phyloP scores from a whole-genome alignment of 1,140 invertebrate species.

The Ctenoplectra terminalis region DNA sequence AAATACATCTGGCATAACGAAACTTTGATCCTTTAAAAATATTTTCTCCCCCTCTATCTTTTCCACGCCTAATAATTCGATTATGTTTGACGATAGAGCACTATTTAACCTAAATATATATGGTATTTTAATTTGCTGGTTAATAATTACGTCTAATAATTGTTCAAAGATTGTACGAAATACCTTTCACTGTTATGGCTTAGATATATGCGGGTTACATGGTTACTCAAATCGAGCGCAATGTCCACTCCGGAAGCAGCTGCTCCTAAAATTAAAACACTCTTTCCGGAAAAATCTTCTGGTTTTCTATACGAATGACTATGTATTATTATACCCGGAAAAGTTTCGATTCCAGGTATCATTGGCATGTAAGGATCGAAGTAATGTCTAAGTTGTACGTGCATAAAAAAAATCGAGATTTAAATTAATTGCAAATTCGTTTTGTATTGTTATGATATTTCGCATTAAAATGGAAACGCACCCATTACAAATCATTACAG shows the following conservation, averaged over 20 bases:
- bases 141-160: not conserved
- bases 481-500: conserved; percentile 87
- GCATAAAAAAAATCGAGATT: not conserved
- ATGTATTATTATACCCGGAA: conserved; percentile 85
- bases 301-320: conserved; percentile 87
- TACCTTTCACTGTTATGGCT: conserved; percentile 76
- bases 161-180: conserved; percentile 17
- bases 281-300: conserved; percentile 83
- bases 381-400: conserved; percentile 85
- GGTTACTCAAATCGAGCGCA: conserved; percentile 83
- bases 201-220: conserved; percentile 81
- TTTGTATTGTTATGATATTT: not conserved
- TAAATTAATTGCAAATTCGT: not conserved
- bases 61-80: conserved; percentile 69
- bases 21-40: conserved; percentile 63
- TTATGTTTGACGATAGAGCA: conserved; percentile 65
- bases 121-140: not conserved
- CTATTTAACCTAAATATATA: conserved; percentile 59
- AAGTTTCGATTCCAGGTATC: conserved; percentile 84
- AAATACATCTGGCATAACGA: conserved; percentile 62
- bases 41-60: conserved; percentile 65
- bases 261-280: conserved; percentile 87
- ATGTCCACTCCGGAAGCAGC: conserved; percentile 89
- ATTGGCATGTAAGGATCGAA: conserved; percentile 85
- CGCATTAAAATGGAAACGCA: conserved; percentile 60